Conservation (phyloP, 2,113 vertebrate species). For the Helogale parvula region DNA sequence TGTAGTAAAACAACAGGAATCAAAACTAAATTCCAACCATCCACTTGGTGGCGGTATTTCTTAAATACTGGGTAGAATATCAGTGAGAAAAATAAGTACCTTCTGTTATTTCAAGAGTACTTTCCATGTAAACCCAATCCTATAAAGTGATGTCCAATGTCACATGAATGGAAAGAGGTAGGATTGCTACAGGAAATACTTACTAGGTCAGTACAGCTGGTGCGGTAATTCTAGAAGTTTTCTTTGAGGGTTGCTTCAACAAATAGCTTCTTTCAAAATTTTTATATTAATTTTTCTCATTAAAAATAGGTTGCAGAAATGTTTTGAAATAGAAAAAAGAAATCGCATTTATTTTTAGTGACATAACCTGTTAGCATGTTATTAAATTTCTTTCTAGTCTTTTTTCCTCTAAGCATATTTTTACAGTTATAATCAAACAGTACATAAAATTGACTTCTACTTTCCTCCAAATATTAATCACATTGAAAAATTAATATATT, state of each 20-base stretch:
- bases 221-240: conserved; percentile 45
- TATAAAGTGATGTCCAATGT: conserved; percentile 4
- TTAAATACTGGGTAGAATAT: not conserved
- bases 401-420: conserved; percentile 10
- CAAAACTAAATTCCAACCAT: not conserved
- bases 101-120: conserved; percentile 42
- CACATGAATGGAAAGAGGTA: conserved; percentile 55
- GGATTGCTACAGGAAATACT: not conserved
- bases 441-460: not conserved
- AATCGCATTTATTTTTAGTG: not conserved
- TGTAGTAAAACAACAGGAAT: not conserved
- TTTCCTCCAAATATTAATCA: not conserved
- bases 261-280: conserved; percentile 31
- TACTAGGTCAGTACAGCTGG: not conserved
- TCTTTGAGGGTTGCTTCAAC: not conserved
- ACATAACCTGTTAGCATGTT: not conserved
- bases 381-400: not conserved
- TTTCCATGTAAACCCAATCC: conserved; percentile 53
- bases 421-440: conserved; percentile 9
- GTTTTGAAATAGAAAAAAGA: not conserved
- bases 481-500: conserved; percentile 23
- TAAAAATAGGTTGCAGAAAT: not conserved
- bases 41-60: conserved; percentile 75
- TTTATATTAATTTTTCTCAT: conserved; percentile 25
- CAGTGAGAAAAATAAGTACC: not conserved